These are phyloP conservation scores for Hydrophis major DNA, from an alignment of 2,797 vertebrate species.

Conservation along the genomic window DNA sequence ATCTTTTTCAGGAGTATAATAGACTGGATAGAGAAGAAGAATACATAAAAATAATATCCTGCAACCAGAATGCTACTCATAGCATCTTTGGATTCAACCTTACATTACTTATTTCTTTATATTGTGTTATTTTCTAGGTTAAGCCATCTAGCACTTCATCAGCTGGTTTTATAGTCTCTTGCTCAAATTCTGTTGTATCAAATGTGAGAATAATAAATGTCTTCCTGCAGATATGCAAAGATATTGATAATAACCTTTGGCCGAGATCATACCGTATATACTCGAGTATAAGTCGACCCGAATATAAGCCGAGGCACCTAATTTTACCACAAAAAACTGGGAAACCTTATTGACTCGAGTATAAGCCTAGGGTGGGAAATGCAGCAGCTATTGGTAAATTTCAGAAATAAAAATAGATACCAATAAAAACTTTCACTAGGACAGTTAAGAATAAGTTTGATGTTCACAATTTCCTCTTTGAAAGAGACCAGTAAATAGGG, in stretches of 20 bases:
- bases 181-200: constrained; percentile 33
- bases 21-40: not conserved
- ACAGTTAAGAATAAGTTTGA: no score
- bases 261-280: not conserved
- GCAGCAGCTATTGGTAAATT: no score
- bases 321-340: no score
- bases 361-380: no score
- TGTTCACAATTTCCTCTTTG: no score
- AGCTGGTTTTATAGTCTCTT: not conserved
- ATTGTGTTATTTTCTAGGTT: not conserved
- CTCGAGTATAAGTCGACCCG: no score
- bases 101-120: not conserved
- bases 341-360: no score
- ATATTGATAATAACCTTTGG: constrained; percentile 40
- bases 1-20: not conserved
- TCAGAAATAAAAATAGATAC: no score
- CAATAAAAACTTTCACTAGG: no score
- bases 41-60: not conserved
- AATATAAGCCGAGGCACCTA: no score
- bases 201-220: constrained; percentile 25
- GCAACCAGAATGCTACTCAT: not conserved
- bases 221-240: constrained; percentile 29
- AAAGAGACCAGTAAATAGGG: no score
- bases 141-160: not conserved
- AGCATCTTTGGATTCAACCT: not conserved